Percentiles rank a stretch among this genome's conserved stretches.
phyloP scores from a whole-genome alignment of 2,888 invertebrate species.

The Lasioglossum calceatum region DNA sequence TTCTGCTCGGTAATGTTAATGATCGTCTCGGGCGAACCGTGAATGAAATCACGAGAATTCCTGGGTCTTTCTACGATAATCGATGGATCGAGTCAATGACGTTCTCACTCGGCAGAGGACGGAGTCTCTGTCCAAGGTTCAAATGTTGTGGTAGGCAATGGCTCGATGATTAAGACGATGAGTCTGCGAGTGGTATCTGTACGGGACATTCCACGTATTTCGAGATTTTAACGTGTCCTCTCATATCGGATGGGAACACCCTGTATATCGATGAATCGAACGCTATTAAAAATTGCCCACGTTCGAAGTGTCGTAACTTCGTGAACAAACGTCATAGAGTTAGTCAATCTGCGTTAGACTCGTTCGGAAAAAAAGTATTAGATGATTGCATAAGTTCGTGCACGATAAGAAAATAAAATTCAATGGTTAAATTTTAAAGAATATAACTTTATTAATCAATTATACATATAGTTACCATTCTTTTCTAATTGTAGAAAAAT shows the following conservation, averaged over 20 bases:
- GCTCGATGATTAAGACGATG: slow-evolving; percentile 60
- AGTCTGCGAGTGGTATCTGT: slow-evolving; percentile 21
- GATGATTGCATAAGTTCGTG: no score
- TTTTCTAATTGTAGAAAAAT: no score
- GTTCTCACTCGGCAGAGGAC: slow-evolving; percentile 20
- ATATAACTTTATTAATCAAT: no score
- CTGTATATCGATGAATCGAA: no score
- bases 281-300: no score
- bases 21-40: background rate
- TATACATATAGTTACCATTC: no score
- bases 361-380: no score
- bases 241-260: background rate
- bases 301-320: no score
- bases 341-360: no score
- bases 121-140: slow-evolving; percentile 19
- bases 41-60: slow-evolving; percentile 39
- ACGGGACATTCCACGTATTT: background rate
- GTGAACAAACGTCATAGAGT: no score
- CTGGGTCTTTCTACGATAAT: background rate
- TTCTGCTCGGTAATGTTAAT: background rate
- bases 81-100: slow-evolving; percentile 30
- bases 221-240: background rate
- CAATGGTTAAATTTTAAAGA: no score
- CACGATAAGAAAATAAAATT: no score
- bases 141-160: slow-evolving; percentile 45